Evolutionary conservation across 2,888 invertebrate genomes (phyloP).

Genomic region (Pterostichus madidus): DNA sequence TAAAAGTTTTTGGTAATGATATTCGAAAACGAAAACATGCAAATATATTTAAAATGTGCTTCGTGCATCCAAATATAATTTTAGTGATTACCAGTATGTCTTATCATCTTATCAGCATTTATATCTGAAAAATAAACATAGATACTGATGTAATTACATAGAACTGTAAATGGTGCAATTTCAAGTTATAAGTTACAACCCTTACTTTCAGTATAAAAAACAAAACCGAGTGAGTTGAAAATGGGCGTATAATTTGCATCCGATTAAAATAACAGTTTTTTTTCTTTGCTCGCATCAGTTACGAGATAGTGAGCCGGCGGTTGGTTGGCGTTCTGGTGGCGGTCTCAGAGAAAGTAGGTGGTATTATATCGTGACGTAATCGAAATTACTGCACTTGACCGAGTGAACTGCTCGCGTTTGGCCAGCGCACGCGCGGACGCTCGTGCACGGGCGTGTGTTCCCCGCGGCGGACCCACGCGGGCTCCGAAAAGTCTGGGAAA

Average conservation of each 20-base stretch:
- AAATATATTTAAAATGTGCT: no score
- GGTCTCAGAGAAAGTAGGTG: slow-evolving; percentile 65
- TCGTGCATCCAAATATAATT: not conserved
- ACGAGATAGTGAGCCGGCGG: not conserved
- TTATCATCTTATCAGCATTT: not conserved
- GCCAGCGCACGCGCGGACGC: slow-evolving; percentile 19
- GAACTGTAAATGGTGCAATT: not conserved
- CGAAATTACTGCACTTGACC: slow-evolving; percentile 65
- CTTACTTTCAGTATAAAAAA: not conserved
- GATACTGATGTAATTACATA: not conserved
- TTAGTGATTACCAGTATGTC: not conserved
- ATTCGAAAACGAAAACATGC: not conserved
- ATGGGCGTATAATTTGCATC: slow-evolving; percentile 4
- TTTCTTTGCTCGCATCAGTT: slow-evolving; percentile 4
- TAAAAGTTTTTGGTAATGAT: no score
- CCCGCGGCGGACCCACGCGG: slow-evolving; percentile 16
- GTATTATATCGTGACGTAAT: slow-evolving; percentile 65
- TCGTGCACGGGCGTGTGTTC: not conserved
- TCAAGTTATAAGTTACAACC: not conserved
- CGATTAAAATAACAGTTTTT: not conserved
- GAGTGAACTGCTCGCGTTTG: slow-evolving; percentile 60
- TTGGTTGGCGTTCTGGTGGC: slow-evolving; percentile 2
- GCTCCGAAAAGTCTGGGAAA: slow-evolving; percentile 64
- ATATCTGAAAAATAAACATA: not conserved
- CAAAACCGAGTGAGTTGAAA: not conserved